A percentile compares a stretch with the other conserved stretches of the same genome.
Conservation (phyloP, 1,140 invertebrate species). For the Drosophila pachea region DNA sequence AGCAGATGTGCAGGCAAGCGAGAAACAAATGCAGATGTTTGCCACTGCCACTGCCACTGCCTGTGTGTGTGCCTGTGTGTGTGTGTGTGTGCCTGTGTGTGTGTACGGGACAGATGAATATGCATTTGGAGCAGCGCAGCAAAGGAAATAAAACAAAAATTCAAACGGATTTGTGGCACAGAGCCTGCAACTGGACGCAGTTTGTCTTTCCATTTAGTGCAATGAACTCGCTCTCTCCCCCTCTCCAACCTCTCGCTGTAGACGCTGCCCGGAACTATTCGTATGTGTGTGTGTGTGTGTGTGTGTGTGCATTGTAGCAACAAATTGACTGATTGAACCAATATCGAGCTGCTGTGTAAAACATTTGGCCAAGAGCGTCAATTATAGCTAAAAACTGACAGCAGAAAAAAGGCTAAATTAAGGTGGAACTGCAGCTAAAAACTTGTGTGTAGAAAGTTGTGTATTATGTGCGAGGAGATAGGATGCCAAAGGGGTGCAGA, state of each 20-base stretch:
- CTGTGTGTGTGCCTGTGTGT: not conserved
- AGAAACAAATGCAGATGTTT: slow-evolving; percentile 61
- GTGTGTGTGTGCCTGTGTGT: slow-evolving; percentile 11
- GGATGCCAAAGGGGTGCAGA: slow-evolving; percentile 14
- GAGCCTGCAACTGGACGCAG: slow-evolving; percentile 36
- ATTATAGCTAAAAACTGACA: slow-evolving; percentile 42
- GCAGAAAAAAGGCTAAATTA: slow-evolving; percentile 14
- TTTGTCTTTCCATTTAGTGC: slow-evolving; percentile 40
- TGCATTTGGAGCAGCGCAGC: slow-evolving; percentile 32
- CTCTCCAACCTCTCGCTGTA: no score
- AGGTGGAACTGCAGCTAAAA: slow-evolving; percentile 7
- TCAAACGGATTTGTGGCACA: slow-evolving; percentile 49
- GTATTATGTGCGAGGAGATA: not conserved
- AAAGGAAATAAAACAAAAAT: slow-evolving; percentile 51
- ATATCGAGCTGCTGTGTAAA: slow-evolving; percentile 11
- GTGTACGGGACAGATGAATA: slow-evolving; percentile 45
- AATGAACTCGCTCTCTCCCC: slow-evolving; percentile 34
- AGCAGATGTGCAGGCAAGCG: slow-evolving; percentile 65
- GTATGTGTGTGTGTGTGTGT: not conserved
- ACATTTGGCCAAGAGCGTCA: slow-evolving; percentile 57
- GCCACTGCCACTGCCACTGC: not conserved
- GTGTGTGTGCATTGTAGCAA: slow-evolving; percentile 33
- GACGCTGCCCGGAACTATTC: not conserved
- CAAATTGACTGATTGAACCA: slow-evolving; percentile 69
- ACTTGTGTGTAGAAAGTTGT: slow-evolving; percentile 5